Evolutionary conservation across 2,888 invertebrate species (phyloP).

Genomic region (Mythimna ferrago): DNA sequence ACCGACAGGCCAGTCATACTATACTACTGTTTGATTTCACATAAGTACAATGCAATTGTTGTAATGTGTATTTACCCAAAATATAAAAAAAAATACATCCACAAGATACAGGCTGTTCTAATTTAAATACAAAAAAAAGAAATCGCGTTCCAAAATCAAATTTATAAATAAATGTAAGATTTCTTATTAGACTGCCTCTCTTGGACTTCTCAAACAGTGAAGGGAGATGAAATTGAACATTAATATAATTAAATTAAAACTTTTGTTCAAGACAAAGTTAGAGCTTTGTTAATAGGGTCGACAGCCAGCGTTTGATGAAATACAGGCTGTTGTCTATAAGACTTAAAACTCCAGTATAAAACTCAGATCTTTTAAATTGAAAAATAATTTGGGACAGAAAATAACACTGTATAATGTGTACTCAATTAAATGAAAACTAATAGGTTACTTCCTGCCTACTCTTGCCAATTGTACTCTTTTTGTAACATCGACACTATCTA

Average conservation of each 20-base stretch:
- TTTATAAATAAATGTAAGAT: constrained; percentile 11
- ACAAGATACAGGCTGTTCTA: neutral
- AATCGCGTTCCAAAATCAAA: neutral
- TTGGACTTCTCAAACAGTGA: constrained; percentile 30
- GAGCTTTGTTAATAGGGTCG: constrained; percentile 40
- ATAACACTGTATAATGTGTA: neutral
- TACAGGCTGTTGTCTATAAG: constrained; percentile 25
- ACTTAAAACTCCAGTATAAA: neutral
- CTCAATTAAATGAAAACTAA: too few species aligned
- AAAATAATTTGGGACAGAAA: neutral
- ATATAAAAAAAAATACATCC: too few species aligned
- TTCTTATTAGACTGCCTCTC: neutral
- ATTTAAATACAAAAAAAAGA: neutral
- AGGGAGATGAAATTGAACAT: constrained; percentile 42
- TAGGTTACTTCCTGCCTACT: too few species aligned
- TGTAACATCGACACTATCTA: too few species aligned
- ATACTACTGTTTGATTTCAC: too few species aligned
- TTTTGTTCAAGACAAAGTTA: constrained; percentile 50
- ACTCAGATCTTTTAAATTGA: neutral
- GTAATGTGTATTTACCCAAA: too few species aligned
- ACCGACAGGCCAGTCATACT: too few species aligned
- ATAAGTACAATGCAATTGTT: too few species aligned
- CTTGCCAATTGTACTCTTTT: too few species aligned
- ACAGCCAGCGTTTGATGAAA: constrained; percentile 25
- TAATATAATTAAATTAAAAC: constrained; percentile 61